These are phyloP conservation scores for Rambutsinella grinnellia DNA, from an alignment of 2,888 invertebrate species.

Conservation along the genomic window DNA sequence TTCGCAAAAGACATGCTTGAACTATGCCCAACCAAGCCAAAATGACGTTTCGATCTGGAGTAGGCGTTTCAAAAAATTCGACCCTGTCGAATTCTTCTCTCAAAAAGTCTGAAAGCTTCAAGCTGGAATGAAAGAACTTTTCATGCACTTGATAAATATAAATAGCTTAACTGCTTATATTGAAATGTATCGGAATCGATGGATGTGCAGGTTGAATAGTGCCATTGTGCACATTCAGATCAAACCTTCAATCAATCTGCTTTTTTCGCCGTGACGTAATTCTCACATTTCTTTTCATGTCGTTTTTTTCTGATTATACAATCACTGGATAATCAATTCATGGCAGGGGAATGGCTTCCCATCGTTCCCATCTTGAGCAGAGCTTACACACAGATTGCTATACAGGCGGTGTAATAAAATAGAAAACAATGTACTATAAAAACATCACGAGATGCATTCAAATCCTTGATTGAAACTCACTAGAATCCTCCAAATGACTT, in stretches of 20 bases:
- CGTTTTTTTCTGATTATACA: not conserved
- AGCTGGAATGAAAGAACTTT: not conserved
- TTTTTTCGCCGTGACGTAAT: too few species aligned
- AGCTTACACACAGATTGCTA: too few species aligned
- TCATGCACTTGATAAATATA: not conserved
- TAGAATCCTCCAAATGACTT: too few species aligned
- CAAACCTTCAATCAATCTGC: not conserved
- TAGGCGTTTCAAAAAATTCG: conserved; percentile 1
- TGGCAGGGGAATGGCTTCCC: not conserved
- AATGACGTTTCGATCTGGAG: not conserved
- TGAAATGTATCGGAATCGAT: not conserved
- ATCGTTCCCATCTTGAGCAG: not conserved
- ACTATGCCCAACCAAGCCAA: not conserved
- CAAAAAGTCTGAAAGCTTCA: not conserved
- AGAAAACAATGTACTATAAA: too few species aligned
- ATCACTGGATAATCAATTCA: not conserved
- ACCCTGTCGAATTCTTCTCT: too few species aligned
- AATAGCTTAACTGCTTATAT: not conserved
- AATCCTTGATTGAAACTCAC: too few species aligned
- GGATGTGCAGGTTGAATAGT: not conserved
- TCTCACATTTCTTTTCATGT: not conserved
- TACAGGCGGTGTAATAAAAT: too few species aligned
- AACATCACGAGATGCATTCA: conserved; percentile 17
- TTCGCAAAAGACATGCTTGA: too few species aligned
- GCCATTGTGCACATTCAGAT: conserved; percentile 1